Evolutionary conservation across 1,140 invertebrate genomes (phyloP), one percentile per base, ranked within the genome.

Genomic region (Andricus grossulariae): DNA sequence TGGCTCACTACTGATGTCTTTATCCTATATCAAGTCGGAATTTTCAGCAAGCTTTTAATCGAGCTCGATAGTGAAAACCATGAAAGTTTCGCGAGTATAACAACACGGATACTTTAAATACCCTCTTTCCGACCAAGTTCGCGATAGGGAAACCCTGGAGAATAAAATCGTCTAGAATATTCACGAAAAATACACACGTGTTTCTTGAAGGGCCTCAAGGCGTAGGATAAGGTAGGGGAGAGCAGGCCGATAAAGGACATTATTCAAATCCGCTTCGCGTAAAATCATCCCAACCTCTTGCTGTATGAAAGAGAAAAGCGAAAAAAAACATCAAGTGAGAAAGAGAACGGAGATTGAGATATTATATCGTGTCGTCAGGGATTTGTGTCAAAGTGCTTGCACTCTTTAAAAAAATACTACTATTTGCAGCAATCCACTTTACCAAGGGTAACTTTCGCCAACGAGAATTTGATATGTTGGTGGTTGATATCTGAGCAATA

Each of bases 201-300:
- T 79, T 50, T 79, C 55, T 77, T 78, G 74, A 75, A 76, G 80
- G 82, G 79, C 72, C 60, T 74, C 60, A 19, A 70, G 54, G 66
- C 16, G 52, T 45, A 50, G 19, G 80, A 85, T 85, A 85, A 85
- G 79, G 77, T 80, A 76, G 76, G 81, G 54, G 71, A 54, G 50
- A 79, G 73, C 49, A 80, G 76, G 72, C 81, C 83, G 89, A 90
- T 89, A 90, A 89, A 89, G 82, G 86, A 88, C 85, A 87, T 90
- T 90, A 90, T 89, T 90, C 86, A 90, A 90, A 89, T 88, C 88
- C 86, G 18, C 74, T 76, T 77, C 73, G 16, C 76, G 76, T 84
- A 84, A 87, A 84, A 88, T 86, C 82, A 78, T 71, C 60, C 66
- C 19, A 71, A 76, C 32, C 25, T 66, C 39, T 66, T 66, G 60